A percentile compares a stretch with the other conserved stretches of the same genome.
Evolutionary conservation across 2,113 vertebrate species (phyloP).

Genomic region (Triplophysa dalaica): DNA sequence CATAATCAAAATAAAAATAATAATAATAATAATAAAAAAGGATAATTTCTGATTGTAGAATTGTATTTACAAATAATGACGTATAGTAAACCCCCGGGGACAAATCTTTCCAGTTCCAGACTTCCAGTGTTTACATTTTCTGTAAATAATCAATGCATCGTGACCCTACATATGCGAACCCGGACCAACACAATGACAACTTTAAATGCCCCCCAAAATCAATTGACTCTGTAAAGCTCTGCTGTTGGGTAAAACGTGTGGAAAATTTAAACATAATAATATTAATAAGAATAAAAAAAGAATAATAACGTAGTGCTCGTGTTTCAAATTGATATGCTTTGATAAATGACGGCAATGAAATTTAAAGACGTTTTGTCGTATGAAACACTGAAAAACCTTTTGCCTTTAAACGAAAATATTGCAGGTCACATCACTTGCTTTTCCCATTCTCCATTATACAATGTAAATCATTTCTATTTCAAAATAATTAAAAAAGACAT

Average conservation of each 20-base stretch:
- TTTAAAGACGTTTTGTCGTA: conserved; percentile 16
- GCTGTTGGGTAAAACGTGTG: conserved; percentile 14
- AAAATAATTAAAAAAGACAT: conserved; percentile 39
- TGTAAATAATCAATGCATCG: conserved; percentile 25
- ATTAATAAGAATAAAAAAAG: conserved; percentile 49
- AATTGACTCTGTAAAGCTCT: background rate
- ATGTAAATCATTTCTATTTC: conserved; percentile 34
- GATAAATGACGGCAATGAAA: conserved; percentile 41
- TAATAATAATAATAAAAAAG: conserved; percentile 31
- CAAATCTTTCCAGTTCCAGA: conserved; percentile 11
- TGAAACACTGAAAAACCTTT: background rate
- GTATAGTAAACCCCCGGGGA: conserved; percentile 15
- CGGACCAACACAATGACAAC: conserved; percentile 5
- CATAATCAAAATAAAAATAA: conserved; percentile 45
- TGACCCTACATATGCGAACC: conserved; percentile 41
- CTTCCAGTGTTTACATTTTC: conserved; percentile 33
- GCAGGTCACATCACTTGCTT: conserved; percentile 17
- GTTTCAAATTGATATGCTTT: conserved; percentile 59
- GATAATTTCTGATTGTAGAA: conserved; percentile 33
- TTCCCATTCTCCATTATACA: conserved; percentile 24
- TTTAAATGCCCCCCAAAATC: conserved; percentile 40
- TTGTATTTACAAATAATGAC: conserved; percentile 36
- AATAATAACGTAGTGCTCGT: conserved; percentile 26
- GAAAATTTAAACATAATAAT: conserved; percentile 44
- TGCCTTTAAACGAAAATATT: conserved; percentile 27